Percentiles rank a stretch among this genome's conserved stretches.
These are phyloP conservation scores for Gracilinanus agilis DNA, from an alignment of 2,113 vertebrate species.

Conservation along the genomic window DNA sequence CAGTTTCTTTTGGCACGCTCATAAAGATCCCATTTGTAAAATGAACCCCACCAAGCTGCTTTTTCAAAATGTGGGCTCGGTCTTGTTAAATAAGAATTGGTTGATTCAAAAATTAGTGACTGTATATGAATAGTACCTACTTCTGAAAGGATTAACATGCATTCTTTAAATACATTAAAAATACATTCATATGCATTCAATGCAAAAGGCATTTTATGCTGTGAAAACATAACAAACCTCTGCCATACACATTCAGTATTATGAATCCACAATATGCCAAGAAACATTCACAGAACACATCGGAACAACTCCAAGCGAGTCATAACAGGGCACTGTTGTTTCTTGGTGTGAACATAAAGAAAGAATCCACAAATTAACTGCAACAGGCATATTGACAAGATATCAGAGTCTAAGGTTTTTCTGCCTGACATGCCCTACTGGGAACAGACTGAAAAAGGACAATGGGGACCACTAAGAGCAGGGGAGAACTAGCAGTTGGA, in stretches of 20 bases:
- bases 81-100: conserved; percentile 62
- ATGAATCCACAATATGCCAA: conserved; percentile 71
- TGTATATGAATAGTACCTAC: conserved; percentile 62
- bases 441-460: conserved; percentile 68
- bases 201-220: conserved; percentile 77
- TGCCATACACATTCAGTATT: conserved; percentile 78
- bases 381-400: conserved; percentile 75
- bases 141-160: conserved; percentile 65
- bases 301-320: conserved; percentile 75
- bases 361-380: conserved; percentile 69
- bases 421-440: neutral
- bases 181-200: conserved; percentile 75
- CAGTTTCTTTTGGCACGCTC: conserved; percentile 57
- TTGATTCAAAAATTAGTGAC: conserved; percentile 73
- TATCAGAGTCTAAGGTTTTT: conserved; percentile 67
- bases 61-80: conserved; percentile 65
- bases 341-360: conserved; percentile 70
- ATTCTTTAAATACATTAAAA: conserved; percentile 65
- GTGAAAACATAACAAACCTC: conserved; percentile 68
- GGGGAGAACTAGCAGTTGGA: conserved; percentile 61
- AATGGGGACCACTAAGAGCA: conserved; percentile 72
- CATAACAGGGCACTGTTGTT: conserved; percentile 65
- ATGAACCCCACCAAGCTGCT: conserved; percentile 45
- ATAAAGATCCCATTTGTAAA: neutral
- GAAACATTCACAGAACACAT: conserved; percentile 79